Evolutionary conservation across 2,113 vertebrate species (phyloP).

Genomic region (Panthera tigris): DNA sequence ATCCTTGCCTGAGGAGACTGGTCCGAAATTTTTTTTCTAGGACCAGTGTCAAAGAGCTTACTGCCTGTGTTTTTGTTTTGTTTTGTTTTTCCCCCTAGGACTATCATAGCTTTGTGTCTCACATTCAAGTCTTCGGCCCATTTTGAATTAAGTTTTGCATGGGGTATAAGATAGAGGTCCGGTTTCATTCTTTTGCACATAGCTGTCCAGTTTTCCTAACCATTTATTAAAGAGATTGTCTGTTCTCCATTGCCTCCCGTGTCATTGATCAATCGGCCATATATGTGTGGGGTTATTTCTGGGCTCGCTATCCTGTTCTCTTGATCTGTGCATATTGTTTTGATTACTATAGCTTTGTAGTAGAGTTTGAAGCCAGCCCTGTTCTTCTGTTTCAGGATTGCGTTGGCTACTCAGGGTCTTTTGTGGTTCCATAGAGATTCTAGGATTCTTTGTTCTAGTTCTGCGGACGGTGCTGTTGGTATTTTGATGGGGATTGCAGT

Average conservation of each 20-base stretch:
- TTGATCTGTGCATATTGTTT: not conserved
- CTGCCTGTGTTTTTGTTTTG: not conserved
- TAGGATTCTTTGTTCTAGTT: not conserved
- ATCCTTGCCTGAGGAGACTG: not conserved
- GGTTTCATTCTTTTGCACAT: not conserved
- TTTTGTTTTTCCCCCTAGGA: not conserved
- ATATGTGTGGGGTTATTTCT: not conserved
- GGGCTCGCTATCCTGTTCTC: not conserved
- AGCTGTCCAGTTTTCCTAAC: not conserved
- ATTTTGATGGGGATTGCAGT: not conserved
- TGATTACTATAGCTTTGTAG: not conserved
- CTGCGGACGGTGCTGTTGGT: not conserved
- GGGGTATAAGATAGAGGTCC: not conserved
- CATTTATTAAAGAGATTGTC: not conserved
- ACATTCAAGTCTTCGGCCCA: not conserved
- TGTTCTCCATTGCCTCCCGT: not conserved
- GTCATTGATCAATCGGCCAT: not conserved
- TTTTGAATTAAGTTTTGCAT: not conserved
- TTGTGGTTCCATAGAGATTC: not conserved
- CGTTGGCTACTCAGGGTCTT: not conserved
- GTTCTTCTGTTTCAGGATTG: not conserved
- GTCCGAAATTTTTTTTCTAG: not conserved
- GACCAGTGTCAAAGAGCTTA: not conserved
- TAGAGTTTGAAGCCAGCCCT: not conserved
- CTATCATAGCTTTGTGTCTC: not conserved